Conservation (phyloP, 2,113 vertebrate species). For the Fregetta grallaria region DNA sequence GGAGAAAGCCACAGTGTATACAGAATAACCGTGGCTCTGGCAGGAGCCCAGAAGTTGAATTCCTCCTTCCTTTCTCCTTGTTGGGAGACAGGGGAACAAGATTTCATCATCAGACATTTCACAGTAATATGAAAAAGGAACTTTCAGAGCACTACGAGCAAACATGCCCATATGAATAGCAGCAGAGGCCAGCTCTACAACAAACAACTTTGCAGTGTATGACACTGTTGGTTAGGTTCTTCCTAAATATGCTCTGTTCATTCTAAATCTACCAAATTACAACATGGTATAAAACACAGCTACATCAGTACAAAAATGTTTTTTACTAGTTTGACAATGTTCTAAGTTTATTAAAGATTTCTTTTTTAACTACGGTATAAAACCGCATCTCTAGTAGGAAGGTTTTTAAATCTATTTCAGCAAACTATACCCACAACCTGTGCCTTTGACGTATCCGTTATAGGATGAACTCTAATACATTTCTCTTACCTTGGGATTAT, state of each 20-base stretch:
- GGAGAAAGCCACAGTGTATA: background rate
- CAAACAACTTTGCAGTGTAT: background rate
- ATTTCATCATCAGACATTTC: background rate
- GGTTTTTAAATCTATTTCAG: background rate
- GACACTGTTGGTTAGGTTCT: background rate
- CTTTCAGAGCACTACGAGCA: background rate
- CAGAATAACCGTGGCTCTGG: background rate
- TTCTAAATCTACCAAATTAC: background rate
- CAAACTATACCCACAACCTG: background rate
- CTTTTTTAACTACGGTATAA: background rate
- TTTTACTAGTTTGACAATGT: background rate
- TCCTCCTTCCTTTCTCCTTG: background rate
- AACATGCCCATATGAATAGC: background rate
- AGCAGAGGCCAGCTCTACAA: background rate
- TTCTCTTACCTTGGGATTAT: slow-evolving; percentile 94
- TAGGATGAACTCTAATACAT: background rate
- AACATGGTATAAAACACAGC: background rate
- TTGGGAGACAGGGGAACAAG: background rate
- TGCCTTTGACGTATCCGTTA: background rate
- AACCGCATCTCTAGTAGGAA: background rate
- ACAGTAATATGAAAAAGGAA: background rate
- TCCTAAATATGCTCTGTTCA: background rate
- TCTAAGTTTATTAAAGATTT: background rate
- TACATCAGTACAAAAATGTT: background rate
- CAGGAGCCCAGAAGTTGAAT: background rate